These are phyloP conservation scores for Gallinago jamesoni DNA, from an alignment of 2,113 vertebrate genomes.

Conservation along the genomic window DNA sequence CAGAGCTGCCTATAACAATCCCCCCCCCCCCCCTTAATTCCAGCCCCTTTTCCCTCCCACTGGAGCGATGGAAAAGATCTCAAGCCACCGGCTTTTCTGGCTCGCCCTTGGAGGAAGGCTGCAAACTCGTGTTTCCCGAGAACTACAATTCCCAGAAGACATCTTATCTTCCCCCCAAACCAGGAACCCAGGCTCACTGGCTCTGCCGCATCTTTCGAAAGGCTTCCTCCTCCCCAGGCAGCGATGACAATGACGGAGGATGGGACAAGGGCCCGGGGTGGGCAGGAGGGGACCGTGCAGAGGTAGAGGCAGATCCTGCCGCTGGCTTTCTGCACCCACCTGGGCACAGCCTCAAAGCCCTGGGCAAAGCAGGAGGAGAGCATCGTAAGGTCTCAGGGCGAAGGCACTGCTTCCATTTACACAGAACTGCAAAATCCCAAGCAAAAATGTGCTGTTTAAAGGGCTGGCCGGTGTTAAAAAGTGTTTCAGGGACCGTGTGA, in stretches of 20 bases:
- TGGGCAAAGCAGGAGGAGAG: background rate
- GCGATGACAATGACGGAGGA: fast-evolving
- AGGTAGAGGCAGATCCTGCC: background rate
- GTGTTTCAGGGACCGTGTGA: background rate
- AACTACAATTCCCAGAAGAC: conserved; percentile 24
- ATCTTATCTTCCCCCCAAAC: background rate
- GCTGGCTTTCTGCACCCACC: fast-evolving
- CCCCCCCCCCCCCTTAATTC: background rate
- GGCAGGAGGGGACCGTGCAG: background rate
- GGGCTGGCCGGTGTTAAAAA: background rate
- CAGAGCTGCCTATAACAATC: background rate
- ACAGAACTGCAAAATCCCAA: background rate
- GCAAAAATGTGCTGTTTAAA: background rate
- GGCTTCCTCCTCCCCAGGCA: background rate
- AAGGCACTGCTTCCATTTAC: background rate
- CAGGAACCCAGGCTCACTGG: fast-evolving
- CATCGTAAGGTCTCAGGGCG: background rate
- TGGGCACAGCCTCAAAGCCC: background rate
- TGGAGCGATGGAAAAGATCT: background rate
- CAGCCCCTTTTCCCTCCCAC: background rate
- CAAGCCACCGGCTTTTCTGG: background rate
- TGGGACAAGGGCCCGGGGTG: background rate
- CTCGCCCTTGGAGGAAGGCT: background rate
- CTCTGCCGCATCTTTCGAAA: fast-evolving
- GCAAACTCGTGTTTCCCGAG: background rate